Evolutionary conservation across 1,140 invertebrate species (phyloP), one percentile per base, ranked within the genome.

Genomic region (Nylanderia fulva): DNA sequence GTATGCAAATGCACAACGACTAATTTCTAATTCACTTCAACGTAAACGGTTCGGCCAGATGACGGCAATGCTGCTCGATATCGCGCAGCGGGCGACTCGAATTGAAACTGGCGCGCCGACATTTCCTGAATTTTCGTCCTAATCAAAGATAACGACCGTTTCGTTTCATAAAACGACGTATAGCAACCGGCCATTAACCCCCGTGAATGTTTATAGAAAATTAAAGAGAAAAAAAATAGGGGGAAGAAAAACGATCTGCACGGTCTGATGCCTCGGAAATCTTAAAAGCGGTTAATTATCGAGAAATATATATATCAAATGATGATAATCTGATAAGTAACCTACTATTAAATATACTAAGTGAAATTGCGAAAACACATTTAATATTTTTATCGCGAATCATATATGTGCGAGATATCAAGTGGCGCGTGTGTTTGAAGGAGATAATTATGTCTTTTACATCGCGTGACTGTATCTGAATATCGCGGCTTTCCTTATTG

Each of bases 11-110:
- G 74, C 56, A 21, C 71, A 82, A 86, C 87, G 77, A 60, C 80
- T 90, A 89, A 90, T 89, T 90, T 89, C 85, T 90, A 87, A 90
- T 89, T 90, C 88, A 88, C 80, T 84, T 85, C 61, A 86, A 86
- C 42, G 79, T 61, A 86, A 80, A 80, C 64, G 52, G 77, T 21
- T 5, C 52, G 54, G 9, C 77, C 66, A 71, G 71, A 58, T 71
- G 77, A 42, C 66, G 36, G 52, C 52, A 71, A 45, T 39, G 63
- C 63, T 21, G 21, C 39, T 48, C 33, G 48, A 21, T 79, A 77
- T 64, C 42, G 45, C 60, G 2, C 42, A 24, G n/a, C 75, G 24
- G 42, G n/a, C 36, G 66, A 58, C 4, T 9, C 24, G 29, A 27
- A 69, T 42, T 7, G 77, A 27, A 15, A 48, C 33, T 27, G 24